Evolutionary conservation across 2,797 vertebrate species (phyloP).

Genomic region (Brachyrhaphis roseni): DNA sequence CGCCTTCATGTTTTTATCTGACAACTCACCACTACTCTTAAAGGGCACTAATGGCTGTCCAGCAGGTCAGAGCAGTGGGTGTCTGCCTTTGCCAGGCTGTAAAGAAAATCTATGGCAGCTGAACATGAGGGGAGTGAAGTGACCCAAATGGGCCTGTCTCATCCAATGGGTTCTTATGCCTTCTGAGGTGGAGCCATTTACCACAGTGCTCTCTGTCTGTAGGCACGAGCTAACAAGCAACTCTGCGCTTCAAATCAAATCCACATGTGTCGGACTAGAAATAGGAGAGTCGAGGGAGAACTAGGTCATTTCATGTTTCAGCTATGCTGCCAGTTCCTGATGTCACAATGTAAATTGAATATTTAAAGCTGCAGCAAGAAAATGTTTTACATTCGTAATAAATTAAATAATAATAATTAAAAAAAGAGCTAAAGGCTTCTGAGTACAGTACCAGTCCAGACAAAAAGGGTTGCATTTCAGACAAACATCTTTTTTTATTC

Average conservation of each 20-base stretch:
- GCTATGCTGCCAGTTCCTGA: constrained; percentile 14
- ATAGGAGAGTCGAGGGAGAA: constrained; percentile 50
- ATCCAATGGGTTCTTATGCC: constrained; percentile 39
- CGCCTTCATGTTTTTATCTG: constrained; percentile 34
- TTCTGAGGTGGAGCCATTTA: constrained; percentile 46
- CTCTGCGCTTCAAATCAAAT: constrained; percentile 58
- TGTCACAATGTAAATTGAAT: not conserved
- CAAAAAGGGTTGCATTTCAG: not conserved
- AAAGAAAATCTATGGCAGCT: constrained; percentile 81
- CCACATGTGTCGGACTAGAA: constrained; percentile 65
- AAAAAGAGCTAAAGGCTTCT: not conserved
- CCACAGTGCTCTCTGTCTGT: constrained; percentile 46
- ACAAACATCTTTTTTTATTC: not conserved
- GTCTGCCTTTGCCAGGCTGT: constrained; percentile 57
- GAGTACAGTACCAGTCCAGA: not conserved
- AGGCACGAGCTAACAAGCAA: constrained; percentile 50
- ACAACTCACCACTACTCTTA: constrained; percentile 52
- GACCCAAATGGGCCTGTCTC: constrained; percentile 68
- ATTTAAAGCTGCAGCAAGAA: constrained; percentile 13
- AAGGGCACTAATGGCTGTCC: constrained; percentile 70
- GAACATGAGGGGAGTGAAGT: constrained; percentile 73
- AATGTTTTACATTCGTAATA: constrained; percentile 10
- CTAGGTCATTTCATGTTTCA: constrained; percentile 41
- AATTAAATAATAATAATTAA: not conserved
- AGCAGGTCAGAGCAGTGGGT: constrained; percentile 65